A percentile compares a stretch with the other conserved stretches of the same genome.
phyloP scores from a whole-genome alignment of 2,888 invertebrate species.

The Schizotus pectinicornis region DNA sequence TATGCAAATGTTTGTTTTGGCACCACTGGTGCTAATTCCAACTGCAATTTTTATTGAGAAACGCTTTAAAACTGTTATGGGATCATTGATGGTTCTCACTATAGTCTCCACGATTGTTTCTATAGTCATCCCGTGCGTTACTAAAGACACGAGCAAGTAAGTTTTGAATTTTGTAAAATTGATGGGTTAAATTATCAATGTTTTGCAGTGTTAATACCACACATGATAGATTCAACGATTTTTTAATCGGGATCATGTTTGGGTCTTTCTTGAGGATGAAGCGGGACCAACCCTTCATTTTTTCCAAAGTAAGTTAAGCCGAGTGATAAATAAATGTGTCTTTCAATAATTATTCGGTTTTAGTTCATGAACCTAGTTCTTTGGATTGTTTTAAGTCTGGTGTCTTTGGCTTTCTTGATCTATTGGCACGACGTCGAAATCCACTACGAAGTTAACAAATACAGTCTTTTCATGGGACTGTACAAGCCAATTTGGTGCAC shows the following conservation, averaged over 20 bases:
- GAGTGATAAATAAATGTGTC: not conserved
- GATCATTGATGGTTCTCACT: conserved; percentile 19
- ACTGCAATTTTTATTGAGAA: conserved; percentile 35
- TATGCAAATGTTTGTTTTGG: conserved; percentile 51
- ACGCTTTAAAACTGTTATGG: conserved; percentile 35
- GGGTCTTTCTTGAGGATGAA: conserved; percentile 16
- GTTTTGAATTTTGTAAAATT: not conserved
- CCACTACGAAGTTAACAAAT: conserved; percentile 7
- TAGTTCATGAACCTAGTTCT: conserved; percentile 10
- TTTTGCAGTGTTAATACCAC: conserved; percentile 13
- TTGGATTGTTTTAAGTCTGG: conserved; percentile 7
- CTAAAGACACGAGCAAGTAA: conserved; percentile 11
- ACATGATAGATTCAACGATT: conserved; percentile 16
- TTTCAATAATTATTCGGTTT: not conserved
- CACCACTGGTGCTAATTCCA: conserved; percentile 51
- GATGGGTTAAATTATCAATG: not conserved
- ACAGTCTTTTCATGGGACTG: conserved; percentile 17
- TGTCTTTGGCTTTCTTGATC: conserved; percentile 11
- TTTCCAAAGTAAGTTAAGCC: conserved; percentile 11
- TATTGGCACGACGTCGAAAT: conserved; percentile 13
- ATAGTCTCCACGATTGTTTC: conserved; percentile 3
- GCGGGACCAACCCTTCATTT: conserved; percentile 13
- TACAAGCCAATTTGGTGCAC: conserved; percentile 22
- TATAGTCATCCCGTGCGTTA: conserved; percentile 5
- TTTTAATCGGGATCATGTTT: conserved; percentile 19